Conservation (phyloP, 2,113 vertebrate species). For the Cyprinodon variegatus region DNA sequence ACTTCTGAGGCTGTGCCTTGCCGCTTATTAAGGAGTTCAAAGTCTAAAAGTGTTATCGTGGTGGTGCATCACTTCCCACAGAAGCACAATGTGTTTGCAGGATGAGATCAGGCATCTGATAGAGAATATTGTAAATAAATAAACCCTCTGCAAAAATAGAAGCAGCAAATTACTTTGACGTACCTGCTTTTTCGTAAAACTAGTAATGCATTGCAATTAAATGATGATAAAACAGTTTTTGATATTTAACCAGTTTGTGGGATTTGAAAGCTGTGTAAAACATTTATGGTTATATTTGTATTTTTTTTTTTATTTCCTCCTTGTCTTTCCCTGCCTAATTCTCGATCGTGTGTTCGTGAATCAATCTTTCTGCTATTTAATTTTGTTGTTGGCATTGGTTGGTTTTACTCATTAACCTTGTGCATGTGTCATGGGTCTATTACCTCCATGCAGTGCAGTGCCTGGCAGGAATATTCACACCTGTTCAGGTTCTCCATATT, state of each 20-base stretch:
- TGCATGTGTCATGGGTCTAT: not conserved
- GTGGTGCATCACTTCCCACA: constrained; percentile 26
- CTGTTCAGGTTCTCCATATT: not conserved
- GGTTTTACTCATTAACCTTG: not conserved
- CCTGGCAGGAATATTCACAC: not conserved
- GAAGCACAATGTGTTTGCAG: constrained; percentile 9
- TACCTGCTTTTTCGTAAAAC: constrained; percentile 52
- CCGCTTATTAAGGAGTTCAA: constrained; percentile 45
- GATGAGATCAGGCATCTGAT: constrained; percentile 53
- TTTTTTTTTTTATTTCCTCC: not conserved
- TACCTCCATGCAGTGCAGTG: not conserved
- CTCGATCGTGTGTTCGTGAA: not conserved
- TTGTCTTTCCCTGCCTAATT: not conserved
- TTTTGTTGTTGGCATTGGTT: not conserved
- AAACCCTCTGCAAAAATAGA: constrained; percentile 7
- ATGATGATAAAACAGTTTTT: constrained; percentile 20
- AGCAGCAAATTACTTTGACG: constrained; percentile 1
- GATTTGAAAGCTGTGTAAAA: constrained; percentile 5
- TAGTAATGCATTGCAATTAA: constrained; percentile 38
- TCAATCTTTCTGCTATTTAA: not conserved
- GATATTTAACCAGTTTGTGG: constrained; percentile 8
- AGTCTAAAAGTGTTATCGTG: constrained; percentile 39
- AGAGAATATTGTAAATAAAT: constrained; percentile 39
- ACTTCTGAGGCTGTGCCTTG: constrained; percentile 24
- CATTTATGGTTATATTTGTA: not conserved